These are phyloP conservation scores for Apeira syringaria DNA, from an alignment of 2,888 invertebrate genomes.

Conservation along the genomic window DNA sequence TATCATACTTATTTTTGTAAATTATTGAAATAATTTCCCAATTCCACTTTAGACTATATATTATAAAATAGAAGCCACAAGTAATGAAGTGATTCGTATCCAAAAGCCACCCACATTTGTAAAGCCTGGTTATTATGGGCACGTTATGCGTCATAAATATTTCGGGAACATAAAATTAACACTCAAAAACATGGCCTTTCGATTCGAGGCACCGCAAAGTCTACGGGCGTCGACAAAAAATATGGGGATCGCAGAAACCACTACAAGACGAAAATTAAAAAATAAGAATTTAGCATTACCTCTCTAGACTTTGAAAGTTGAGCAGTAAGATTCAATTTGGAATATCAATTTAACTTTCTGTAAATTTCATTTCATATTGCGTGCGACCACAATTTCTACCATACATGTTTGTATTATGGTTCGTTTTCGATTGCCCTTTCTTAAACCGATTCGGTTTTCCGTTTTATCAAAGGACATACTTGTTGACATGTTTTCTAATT, in stretches of 20 bases:
- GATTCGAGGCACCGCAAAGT: slow-evolving; percentile 80
- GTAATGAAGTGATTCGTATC: slow-evolving; percentile 77
- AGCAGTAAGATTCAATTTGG: slow-evolving; percentile 36
- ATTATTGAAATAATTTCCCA: too few species aligned
- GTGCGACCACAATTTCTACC: slow-evolving; percentile 50
- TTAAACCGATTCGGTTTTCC: slow-evolving; percentile 52
- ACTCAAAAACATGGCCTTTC: slow-evolving; percentile 79
- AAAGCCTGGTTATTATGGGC: slow-evolving; percentile 75
- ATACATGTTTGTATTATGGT: slow-evolving; percentile 66
- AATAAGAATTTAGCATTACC: slow-evolving; percentile 45
- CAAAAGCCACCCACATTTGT: slow-evolving; percentile 81
- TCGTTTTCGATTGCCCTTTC: slow-evolving; percentile 53
- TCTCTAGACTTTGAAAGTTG: slow-evolving; percentile 24
- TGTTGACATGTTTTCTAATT: slow-evolving; percentile 84
- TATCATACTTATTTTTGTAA: too few species aligned
- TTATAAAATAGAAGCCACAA: slow-evolving; percentile 34
- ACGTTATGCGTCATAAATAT: slow-evolving; percentile 83
- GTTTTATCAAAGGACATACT: slow-evolving; percentile 78
- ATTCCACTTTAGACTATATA: neutral
- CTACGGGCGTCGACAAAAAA: slow-evolving; percentile 75
- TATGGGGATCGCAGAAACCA: slow-evolving; percentile 72
- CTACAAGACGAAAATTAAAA: slow-evolving; percentile 48
- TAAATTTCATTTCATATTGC: slow-evolving; percentile 43
- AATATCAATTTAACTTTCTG: slow-evolving; percentile 34
- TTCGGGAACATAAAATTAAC: slow-evolving; percentile 83